These are phyloP conservation scores for Apomyelois bistriatella DNA, from an alignment of 2,888 invertebrate genomes.

Conservation along the genomic window DNA sequence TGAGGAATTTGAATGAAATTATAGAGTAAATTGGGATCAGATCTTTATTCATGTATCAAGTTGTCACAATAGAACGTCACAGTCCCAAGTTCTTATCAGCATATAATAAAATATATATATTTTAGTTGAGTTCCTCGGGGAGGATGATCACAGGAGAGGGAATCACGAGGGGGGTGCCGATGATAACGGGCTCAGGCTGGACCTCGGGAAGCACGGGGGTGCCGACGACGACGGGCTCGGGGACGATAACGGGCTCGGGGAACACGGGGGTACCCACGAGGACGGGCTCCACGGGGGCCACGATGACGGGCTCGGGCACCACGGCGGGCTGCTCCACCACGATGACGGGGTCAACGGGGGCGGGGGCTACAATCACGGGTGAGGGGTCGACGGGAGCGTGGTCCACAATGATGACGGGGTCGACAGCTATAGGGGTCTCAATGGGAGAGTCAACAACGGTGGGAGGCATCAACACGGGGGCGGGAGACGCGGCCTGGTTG, in stretches of 20 bases:
- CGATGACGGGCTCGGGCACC: slow-evolving; percentile 13
- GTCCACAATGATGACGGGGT: slow-evolving; percentile 10
- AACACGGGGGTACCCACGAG: slow-evolving; percentile 14
- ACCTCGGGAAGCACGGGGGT: slow-evolving; percentile 19
- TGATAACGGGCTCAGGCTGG: slow-evolving; percentile 20
- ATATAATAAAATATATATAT: neutral
- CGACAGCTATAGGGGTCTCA: slow-evolving; percentile 12
- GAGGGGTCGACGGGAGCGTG: slow-evolving; percentile 12
- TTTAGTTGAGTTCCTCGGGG: slow-evolving; percentile 43
- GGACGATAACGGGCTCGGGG: slow-evolving; percentile 14
- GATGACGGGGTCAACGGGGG: slow-evolving; percentile 15
- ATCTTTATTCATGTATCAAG: neutral
- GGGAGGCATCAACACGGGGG: neutral
- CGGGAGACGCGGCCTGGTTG: slow-evolving; percentile 18
- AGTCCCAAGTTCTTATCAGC: no score
- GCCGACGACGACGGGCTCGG: slow-evolving; percentile 21
- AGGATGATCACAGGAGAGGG: slow-evolving; percentile 35
- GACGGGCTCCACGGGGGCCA: slow-evolving; percentile 18
- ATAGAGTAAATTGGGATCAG: neutral
- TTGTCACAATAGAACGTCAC: neutral
- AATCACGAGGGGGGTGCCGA: slow-evolving; percentile 16
- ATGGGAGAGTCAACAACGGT: slow-evolving; percentile 17
- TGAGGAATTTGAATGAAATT: no score
- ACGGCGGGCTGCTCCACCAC: slow-evolving; percentile 14
- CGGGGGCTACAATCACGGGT: slow-evolving; percentile 18